A percentile compares a stretch with the other conserved stretches of the same genome.
Conservation (phyloP, 2,888 invertebrate genomes). For the Hypomecis punctinalis region DNA sequence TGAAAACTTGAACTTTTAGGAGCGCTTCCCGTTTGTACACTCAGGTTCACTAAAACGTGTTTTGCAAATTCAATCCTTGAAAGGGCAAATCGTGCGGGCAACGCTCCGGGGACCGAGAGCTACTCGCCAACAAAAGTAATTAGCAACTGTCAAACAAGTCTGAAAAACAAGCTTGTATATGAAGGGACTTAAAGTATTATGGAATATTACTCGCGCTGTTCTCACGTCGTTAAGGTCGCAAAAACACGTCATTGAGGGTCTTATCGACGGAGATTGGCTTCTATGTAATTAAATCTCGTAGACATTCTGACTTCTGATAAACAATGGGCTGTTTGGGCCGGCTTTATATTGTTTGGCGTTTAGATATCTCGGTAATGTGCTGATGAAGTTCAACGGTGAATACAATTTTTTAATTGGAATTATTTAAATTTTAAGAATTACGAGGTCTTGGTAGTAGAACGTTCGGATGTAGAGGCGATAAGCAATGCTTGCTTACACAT, state of each 20-base stretch:
- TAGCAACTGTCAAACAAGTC: constrained; percentile 55
- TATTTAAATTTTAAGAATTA: background rate
- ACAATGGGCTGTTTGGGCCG: constrained; percentile 25
- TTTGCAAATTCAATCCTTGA: constrained; percentile 47
- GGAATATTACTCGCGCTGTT: constrained; percentile 35
- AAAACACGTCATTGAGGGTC: constrained; percentile 34
- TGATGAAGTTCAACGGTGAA: constrained; percentile 4
- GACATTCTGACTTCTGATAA: constrained; percentile 20
- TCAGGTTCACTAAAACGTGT: constrained; percentile 45
- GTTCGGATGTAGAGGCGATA: too few species aligned
- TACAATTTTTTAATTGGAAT: constrained; percentile 12
- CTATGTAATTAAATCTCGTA: constrained; percentile 31
- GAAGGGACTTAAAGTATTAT: constrained; percentile 38
- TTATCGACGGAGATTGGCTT: constrained; percentile 31
- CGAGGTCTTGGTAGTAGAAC: background rate
- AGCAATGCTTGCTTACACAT: too few species aligned
- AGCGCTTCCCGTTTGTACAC: constrained; percentile 33
- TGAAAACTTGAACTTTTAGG: constrained; percentile 40
- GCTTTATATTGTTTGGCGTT: constrained; percentile 23
- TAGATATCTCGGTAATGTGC: constrained; percentile 17
- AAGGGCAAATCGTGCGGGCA: constrained; percentile 43
- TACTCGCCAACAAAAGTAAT: constrained; percentile 53
- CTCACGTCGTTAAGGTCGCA: constrained; percentile 38
- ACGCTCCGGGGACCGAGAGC: constrained; percentile 41
- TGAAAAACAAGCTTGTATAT: constrained; percentile 47